A percentile compares a stretch with the other conserved stretches of the same genome.
These are phyloP conservation scores for Argyrosomus regius DNA, from an alignment of 2,797 vertebrate genomes.

Conservation along the genomic window DNA sequence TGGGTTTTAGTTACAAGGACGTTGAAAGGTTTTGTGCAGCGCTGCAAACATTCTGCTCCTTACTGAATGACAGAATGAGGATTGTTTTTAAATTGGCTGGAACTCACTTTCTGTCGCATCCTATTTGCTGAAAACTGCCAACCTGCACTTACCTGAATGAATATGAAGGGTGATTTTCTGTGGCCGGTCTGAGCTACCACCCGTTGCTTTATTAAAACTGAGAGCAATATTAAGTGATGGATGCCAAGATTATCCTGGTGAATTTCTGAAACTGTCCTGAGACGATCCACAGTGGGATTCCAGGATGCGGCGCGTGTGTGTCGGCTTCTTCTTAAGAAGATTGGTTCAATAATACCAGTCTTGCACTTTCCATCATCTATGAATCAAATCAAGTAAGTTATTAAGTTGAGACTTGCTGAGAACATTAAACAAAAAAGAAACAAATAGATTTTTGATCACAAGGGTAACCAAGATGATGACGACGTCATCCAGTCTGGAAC, in stretches of 20 bases:
- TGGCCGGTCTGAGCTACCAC: neutral
- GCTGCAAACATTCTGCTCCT: neutral
- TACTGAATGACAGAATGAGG: conserved; percentile 1
- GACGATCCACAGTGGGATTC: conserved; percentile 17
- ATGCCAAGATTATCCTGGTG: conserved; percentile 11
- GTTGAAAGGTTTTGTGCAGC: neutral
- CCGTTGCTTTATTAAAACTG: conserved; percentile 17
- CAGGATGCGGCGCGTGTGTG: conserved; percentile 16
- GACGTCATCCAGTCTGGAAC: conserved; percentile 41
- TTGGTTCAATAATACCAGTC: conserved; percentile 29
- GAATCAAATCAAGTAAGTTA: conserved; percentile 64
- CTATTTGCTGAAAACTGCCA: conserved; percentile 19
- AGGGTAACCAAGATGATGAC: conserved; percentile 37
- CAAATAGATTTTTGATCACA: conserved; percentile 33
- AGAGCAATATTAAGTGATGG: conserved; percentile 7
- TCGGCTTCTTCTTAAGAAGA: conserved; percentile 13
- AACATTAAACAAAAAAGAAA: conserved; percentile 38
- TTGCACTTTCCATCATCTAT: conserved; percentile 36
- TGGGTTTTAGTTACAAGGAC: neutral
- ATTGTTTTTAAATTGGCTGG: conserved; percentile 33
- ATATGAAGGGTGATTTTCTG: conserved; percentile 13
- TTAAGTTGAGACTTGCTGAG: conserved; percentile 41
- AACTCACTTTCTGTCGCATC: conserved; percentile 14
- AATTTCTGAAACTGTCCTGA: conserved; percentile 17
- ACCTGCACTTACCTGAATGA: neutral